These are phyloP conservation scores for Helicoverpa assulta DNA, from an alignment of 2,888 invertebrate genomes.

Conservation along the genomic window DNA sequence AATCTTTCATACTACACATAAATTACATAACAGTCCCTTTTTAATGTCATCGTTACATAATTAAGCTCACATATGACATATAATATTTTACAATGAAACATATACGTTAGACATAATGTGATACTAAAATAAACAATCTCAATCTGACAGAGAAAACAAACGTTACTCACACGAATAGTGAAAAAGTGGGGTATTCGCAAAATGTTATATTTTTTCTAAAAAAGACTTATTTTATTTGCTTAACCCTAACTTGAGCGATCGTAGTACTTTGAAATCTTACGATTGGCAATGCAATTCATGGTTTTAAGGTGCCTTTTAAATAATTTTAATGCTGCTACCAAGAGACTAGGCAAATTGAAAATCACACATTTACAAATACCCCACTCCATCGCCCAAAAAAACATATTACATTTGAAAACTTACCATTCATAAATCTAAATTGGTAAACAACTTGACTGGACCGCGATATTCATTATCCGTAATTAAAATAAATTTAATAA, in stretches of 20 bases:
- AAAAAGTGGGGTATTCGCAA: conserved; percentile 30
- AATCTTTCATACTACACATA: conserved; percentile 42
- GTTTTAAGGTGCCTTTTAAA: too few relatives aligned
- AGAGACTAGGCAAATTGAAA: background rate
- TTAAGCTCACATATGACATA: conserved; percentile 45
- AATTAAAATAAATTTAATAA: conserved; percentile 37
- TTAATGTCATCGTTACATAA: conserved; percentile 53
- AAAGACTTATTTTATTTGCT: background rate
- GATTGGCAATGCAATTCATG: too few relatives aligned
- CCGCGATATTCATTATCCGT: conserved; percentile 71
- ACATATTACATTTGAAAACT: conserved; percentile 63
- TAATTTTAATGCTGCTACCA: background rate
- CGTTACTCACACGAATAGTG: conserved; percentile 12
- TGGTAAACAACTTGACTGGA: conserved; percentile 78
- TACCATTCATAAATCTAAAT: conserved; percentile 72
- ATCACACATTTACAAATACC: conserved; percentile 60
- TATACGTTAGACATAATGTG: conserved; percentile 43
- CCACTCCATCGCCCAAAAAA: conserved; percentile 64
- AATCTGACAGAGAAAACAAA: conserved; percentile 49
- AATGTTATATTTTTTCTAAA: conserved; percentile 2
- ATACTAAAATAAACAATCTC: conserved; percentile 54
- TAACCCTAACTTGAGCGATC: background rate
- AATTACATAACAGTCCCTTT: conserved; percentile 53
- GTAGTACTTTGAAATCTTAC: too few relatives aligned
- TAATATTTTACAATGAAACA: conserved; percentile 46